phyloP scores from a whole-genome alignment of 2,797 vertebrate species.

The Bradypus variegatus region DNA sequence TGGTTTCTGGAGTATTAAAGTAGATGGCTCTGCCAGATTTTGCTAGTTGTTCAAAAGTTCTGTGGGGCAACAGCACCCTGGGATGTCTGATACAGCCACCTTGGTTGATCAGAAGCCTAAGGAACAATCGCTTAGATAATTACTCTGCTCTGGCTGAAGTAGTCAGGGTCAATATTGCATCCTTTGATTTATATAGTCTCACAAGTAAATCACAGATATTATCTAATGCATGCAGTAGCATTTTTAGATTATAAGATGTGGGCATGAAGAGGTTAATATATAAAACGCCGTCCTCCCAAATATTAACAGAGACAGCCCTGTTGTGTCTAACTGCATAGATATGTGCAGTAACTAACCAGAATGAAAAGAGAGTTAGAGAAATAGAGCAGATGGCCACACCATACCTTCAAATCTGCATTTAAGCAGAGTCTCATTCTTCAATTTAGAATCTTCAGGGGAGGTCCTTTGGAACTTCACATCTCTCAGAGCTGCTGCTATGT shows the following conservation, averaged over 20 bases:
- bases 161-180: not conserved
- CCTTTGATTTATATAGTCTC: not conserved
- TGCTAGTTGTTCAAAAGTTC: too few relatives aligned
- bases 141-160: not conserved
- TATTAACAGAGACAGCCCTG: not conserved
- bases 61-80: too few relatives aligned
- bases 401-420: not conserved
- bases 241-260: not conserved
- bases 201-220: not conserved
- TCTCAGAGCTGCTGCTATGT: not conserved
- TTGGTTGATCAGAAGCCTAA: too few relatives aligned
- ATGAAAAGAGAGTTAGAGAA: not conserved
- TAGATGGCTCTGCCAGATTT: too few relatives aligned
- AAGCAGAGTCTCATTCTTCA: not conserved
- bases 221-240: not conserved
- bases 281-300: not conserved
- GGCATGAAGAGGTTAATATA: not conserved
- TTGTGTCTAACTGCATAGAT: not conserved
- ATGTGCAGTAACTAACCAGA: not conserved
- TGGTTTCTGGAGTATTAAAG: too few relatives aligned
- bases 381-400: not conserved
- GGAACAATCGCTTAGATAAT: too few relatives aligned
- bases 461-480: not conserved
- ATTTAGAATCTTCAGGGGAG: not conserved
- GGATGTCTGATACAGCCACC: too few relatives aligned